Conservation (phyloP, 2,797 vertebrate species). For the Vipera ursinii region DNA sequence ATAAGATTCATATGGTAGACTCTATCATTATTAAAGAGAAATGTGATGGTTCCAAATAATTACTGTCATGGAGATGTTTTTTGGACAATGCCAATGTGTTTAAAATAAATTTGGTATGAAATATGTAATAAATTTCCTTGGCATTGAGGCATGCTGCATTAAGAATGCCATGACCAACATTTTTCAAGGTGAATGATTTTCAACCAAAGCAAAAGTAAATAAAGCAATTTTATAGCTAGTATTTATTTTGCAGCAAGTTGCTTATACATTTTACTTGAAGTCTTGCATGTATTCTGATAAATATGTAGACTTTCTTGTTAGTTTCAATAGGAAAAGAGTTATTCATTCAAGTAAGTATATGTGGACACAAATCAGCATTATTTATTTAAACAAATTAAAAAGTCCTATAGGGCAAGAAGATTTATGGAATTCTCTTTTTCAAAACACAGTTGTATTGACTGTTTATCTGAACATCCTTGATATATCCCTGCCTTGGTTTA, state of each 20-base stretch:
- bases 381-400: background rate
- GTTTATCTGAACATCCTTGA: background rate
- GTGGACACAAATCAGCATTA: background rate
- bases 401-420: background rate
- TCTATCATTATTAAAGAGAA: background rate
- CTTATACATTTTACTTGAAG: constrained; percentile 46
- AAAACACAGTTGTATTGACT: background rate
- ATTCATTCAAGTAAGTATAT: background rate
- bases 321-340: constrained; percentile 8
- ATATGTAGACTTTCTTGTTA: constrained; percentile 47
- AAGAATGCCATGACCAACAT: constrained; percentile 48
- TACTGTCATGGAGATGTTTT: constrained; percentile 43
- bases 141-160: constrained; percentile 42
- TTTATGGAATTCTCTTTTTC: background rate
- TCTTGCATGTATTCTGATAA: constrained; percentile 27
- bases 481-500: background rate
- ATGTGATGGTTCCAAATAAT: constrained; percentile 20
- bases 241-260: constrained; percentile 44
- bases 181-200: constrained; percentile 51
- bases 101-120: constrained; percentile 50
- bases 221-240: constrained; percentile 52
- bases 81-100: constrained; percentile 29
- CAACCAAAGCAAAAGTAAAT: constrained; percentile 56
- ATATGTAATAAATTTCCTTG: constrained; percentile 47
- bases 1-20: background rate